Evolutionary conservation across 2,888 invertebrate species (phyloP).

Genomic region (Carcina quercana): DNA sequence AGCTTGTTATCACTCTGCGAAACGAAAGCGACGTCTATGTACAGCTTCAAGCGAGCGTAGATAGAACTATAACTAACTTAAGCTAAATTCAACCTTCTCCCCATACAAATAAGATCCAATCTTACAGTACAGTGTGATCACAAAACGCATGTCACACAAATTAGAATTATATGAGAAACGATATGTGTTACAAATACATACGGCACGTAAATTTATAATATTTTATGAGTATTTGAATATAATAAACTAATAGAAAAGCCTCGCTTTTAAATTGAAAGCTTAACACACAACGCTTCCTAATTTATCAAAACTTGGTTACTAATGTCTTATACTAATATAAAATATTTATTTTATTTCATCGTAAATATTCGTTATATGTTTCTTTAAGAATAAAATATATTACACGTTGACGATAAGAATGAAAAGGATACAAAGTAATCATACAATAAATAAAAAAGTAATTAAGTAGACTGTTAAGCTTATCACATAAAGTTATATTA

Average conservation of each 20-base stretch:
- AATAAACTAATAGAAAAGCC: conserved; percentile 37
- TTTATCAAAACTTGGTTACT: conserved; percentile 62
- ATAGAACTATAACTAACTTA: conserved; percentile 37
- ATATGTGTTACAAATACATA: too few species aligned
- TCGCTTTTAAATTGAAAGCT: conserved; percentile 39
- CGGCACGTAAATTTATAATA: too few species aligned
- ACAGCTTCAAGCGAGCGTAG: conserved; percentile 41
- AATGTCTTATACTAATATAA: conserved; percentile 27
- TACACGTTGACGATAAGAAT: too few species aligned
- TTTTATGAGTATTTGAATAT: conserved; percentile 58
- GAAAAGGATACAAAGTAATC: too few species aligned
- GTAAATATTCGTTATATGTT: conserved; percentile 14
- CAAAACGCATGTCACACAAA: conserved; percentile 40
- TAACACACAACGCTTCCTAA: conserved; percentile 61
- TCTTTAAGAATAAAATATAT: conserved; percentile 13
- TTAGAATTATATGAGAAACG: conserved; percentile 42
- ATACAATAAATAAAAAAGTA: too few species aligned
- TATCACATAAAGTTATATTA: too few species aligned
- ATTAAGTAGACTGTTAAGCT: too few species aligned
- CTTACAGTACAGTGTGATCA: conserved; percentile 46
- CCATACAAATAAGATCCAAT: conserved; percentile 41
- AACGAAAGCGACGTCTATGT: conserved; percentile 38
- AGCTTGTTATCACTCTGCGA: conserved; percentile 20
- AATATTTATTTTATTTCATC: conserved; percentile 8
- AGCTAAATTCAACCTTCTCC: conserved; percentile 30